Conservation (phyloP, 64 coral and sea anemone species). For the Montipora foliosa region DNA sequence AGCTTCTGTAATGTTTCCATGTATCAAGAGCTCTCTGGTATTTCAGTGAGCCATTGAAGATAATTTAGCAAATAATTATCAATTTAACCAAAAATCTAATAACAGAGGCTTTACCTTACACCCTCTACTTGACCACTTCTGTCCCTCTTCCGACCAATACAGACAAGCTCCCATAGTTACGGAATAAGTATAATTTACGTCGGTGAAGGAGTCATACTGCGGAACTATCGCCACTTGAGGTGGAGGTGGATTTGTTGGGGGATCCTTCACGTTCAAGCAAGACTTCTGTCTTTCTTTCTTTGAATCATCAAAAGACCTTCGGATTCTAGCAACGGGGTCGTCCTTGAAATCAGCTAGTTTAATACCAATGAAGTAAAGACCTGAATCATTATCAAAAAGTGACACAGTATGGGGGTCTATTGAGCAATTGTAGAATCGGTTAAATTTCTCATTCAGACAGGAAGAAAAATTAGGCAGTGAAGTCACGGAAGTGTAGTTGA, state of each 20-base stretch:
- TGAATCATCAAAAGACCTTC: slow-evolving; percentile 35
- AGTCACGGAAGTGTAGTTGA: neutral
- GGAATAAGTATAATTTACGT: slow-evolving; percentile 73
- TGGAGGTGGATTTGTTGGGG: slow-evolving; percentile 74
- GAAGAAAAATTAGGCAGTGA: slow-evolving; percentile 7
- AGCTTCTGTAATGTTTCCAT: no score
- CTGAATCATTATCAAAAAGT: slow-evolving; percentile 1
- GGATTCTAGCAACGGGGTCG: neutral
- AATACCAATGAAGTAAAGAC: slow-evolving; percentile 31
- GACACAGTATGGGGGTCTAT: neutral
- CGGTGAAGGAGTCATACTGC: slow-evolving; percentile 55
- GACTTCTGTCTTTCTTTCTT: slow-evolving; percentile 61
- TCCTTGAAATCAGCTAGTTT: neutral
- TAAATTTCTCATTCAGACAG: neutral
- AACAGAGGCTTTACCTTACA: slow-evolving; percentile 58
- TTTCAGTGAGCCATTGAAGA: no score
- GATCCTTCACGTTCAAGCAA: slow-evolving; percentile 81
- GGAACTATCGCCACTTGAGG: slow-evolving; percentile 52
- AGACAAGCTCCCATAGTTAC: slow-evolving; percentile 52
- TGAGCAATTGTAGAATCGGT: neutral
- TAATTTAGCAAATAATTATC: no score
- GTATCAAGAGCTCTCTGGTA: no score
- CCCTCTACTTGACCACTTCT: slow-evolving; percentile 76
- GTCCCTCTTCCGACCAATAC: slow-evolving; percentile 69
- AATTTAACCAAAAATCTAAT: no score